Evolutionary conservation across 2,888 invertebrate species (phyloP).

Genomic region (Cheilosia vulpina): DNA sequence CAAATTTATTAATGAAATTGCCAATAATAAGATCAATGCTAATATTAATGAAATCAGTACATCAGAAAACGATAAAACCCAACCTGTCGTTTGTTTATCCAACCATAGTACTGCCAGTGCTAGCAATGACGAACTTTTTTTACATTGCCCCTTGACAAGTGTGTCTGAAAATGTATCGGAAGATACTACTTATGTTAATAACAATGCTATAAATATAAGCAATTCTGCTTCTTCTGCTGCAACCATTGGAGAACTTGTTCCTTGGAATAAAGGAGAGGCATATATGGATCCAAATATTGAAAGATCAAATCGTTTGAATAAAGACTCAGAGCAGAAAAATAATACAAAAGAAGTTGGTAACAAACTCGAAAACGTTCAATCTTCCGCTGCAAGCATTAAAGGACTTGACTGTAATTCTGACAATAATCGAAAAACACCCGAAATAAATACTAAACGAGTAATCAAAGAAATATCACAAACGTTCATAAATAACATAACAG

Average conservation of each 20-base stretch:
- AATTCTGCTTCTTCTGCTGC: not conserved
- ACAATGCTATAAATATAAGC: not conserved
- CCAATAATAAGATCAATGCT: not conserved
- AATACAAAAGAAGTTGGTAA: not conserved
- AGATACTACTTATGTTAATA: not conserved
- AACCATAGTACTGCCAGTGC: not conserved
- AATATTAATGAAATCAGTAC: not conserved
- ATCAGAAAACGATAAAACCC: not conserved
- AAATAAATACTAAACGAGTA: constrained; percentile 40
- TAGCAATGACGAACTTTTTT: not conserved
- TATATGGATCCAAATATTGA: constrained; percentile 51
- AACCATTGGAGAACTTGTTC: not conserved
- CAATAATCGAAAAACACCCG: not conserved
- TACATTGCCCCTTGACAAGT: not conserved
- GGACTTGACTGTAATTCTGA: not conserved
- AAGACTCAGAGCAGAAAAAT: not conserved
- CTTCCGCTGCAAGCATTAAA: not conserved
- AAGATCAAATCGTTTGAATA: not conserved
- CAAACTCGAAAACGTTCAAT: not conserved
- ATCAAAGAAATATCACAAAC: constrained; percentile 4
- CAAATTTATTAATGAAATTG: not conserved
- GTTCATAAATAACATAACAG: not conserved
- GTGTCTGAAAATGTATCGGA: constrained; percentile 12
- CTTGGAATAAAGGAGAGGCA: constrained; percentile 46
- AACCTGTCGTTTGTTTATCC: not conserved